Evolutionary conservation across 1,140 invertebrate genomes (phyloP), one percentile per base, ranked within the genome.

Genomic region (Teleopsis dalmanni): DNA sequence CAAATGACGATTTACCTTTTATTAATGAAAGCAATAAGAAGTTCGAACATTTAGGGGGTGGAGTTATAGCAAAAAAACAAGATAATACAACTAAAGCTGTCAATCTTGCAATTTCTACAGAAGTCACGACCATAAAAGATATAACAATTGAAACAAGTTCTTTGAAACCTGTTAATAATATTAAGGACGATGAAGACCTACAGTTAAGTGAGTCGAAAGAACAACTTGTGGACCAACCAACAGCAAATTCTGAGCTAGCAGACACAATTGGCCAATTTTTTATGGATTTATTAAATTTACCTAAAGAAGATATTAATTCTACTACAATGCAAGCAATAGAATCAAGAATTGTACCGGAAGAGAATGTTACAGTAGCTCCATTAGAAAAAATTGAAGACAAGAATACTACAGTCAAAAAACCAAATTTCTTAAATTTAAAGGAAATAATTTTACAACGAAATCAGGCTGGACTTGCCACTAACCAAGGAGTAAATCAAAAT

Each of bases 241-340:
- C 57, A 0, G 57, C 58, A 19, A 60, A 59, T 29, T 64, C 65
- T 0, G 55, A 56, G n/a, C 29, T 68, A 10, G 62, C 65, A 0
- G 62, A 68, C 14, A 68, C 60, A 8, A 68, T 68, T 13, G 65
- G 65, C 0, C 65, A 68, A 45, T 65, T 68, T 37, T 68, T 68
- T 11, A 65, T 68, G 62, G 65, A 68, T 26, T 50, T 68, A 14
- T 27, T 68, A 3, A 65, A 65, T 14, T 47, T 68, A 21, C 62
- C 62, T 1, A 48, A 47, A 40, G 8, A 50, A 33, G 31, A 47
- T 26, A 26, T 19, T 2, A 34, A 23, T 4, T 26, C 36, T 1
- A 58, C 51, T 3, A 34, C 46, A 3, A 31, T 35, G 0, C 53
- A 67, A 13, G 31, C 36, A 0, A 6, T 67, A 1, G 63, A 67